Conservation (phyloP, 2,888 invertebrate genomes). For the Hartigia nigra region DNA sequence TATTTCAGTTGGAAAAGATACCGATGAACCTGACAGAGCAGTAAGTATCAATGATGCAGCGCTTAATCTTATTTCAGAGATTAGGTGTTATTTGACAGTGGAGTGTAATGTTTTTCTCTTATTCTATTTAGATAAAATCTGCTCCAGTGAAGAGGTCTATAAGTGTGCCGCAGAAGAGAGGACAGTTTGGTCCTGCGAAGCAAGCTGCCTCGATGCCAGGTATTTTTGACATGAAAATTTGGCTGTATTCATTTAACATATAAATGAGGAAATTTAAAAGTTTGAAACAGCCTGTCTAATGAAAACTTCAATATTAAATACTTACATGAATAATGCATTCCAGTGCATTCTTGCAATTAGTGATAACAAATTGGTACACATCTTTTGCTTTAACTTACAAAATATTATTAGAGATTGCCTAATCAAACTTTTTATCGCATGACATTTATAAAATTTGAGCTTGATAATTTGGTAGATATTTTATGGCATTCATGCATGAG, state of each 20-base stretch:
- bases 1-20: slow-evolving; percentile 60
- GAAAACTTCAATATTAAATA: not conserved
- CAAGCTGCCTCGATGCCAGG: slow-evolving; percentile 48
- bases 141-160: slow-evolving; percentile 56
- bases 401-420: not conserved
- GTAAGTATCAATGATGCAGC: slow-evolving; percentile 41
- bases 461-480: not conserved
- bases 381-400: not conserved
- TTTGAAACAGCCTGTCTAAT: not conserved
- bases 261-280: not conserved
- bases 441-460: not conserved
- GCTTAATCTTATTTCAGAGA: not conserved
- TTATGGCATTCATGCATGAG: not conserved
- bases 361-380: not conserved
- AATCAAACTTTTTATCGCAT: not conserved
- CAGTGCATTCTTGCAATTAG: not conserved
- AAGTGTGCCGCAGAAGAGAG: slow-evolving; percentile 55
- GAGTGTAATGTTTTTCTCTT: slow-evolving; percentile 26
- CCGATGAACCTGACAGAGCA: slow-evolving; percentile 64
- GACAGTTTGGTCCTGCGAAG: slow-evolving; percentile 62
- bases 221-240: slow-evolving; percentile 28
- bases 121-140: slow-evolving; percentile 52
- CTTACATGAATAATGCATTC: not conserved
- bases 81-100: not conserved
- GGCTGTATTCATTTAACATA: not conserved